Evolutionary conservation across 2,888 invertebrate species (phyloP).

Genomic region (Chymomyza fuscimana): DNA sequence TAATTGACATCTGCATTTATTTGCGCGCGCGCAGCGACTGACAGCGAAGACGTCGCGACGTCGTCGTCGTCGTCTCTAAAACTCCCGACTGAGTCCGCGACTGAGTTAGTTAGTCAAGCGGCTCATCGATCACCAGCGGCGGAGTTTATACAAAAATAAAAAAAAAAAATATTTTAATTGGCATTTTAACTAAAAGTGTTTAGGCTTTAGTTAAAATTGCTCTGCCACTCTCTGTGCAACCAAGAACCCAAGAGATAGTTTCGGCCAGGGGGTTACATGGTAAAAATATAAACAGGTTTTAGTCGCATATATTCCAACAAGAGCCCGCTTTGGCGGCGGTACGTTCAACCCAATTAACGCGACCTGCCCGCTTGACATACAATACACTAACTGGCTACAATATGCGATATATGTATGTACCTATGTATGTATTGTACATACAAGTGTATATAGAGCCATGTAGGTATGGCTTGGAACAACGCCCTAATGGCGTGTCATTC

Average conservation of each 20-base stretch:
- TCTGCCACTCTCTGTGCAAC: conserved; percentile 26
- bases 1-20: conserved; percentile 79
- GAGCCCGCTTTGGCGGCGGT: conserved; percentile 35
- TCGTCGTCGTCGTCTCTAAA: conserved; percentile 19
- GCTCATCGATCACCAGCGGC: conserved; percentile 58
- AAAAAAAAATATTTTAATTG: conserved; percentile 77
- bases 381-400: conserved; percentile 1
- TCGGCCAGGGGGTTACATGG: not conserved
- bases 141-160: conserved; percentile 27
- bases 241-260: not conserved
- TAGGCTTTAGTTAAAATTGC: conserved; percentile 79
- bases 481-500: not conserved
- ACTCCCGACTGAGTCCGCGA: not conserved
- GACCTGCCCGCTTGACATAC: conserved; percentile 26
- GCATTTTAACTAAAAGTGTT: conserved; percentile 79
- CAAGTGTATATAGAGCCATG: not conserved
- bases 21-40: conserved; percentile 40
- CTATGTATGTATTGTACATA: not conserved
- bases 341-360: conserved; percentile 78
- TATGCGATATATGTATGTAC: not conserved
- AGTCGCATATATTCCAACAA: not conserved
- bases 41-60: conserved; percentile 8
- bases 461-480: not conserved
- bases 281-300: not conserved
- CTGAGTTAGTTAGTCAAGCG: conserved; percentile 6